Percentiles rank a stretch among this genome's conserved stretches.
Conservation (phyloP, 35 echinoderm and acorn worm species). For the Chiridota heheva region DNA sequence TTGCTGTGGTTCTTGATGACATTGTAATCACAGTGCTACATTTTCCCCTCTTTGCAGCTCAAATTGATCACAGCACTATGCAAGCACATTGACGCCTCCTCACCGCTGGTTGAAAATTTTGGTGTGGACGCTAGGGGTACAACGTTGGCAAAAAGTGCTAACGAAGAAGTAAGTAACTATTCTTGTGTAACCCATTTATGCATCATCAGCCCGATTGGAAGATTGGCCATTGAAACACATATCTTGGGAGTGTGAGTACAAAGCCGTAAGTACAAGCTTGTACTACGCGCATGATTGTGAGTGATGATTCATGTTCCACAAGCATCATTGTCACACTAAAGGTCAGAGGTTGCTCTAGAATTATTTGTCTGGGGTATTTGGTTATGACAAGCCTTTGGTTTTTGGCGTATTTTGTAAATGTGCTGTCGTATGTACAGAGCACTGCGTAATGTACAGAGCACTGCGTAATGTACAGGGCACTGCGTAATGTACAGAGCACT, state of each 20-base stretch:
- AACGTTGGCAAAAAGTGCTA: constrained; percentile 24
- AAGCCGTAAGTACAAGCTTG: not conserved
- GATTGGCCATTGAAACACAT: not conserved
- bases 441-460: no score
- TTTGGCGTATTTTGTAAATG: no score
- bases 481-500: no score
- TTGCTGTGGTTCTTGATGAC: not conserved
- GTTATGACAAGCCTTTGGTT: no score
- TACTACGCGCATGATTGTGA: not conserved
- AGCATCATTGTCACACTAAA: no score
- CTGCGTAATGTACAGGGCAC: no score
- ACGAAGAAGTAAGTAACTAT: not conserved
- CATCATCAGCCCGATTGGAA: not conserved
- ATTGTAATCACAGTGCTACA: not conserved
- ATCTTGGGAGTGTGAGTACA: not conserved
- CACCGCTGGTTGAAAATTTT: constrained; percentile 84
- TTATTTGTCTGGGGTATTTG: no score
- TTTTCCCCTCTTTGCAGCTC: constrained; percentile 38
- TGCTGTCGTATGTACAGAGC: no score
- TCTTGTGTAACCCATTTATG: not conserved
- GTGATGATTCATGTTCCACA: no score
- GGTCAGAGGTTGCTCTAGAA: no score
- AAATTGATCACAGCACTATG: constrained; percentile 71
- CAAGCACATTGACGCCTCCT: constrained; percentile 78
- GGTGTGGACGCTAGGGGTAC: constrained; percentile 71